Conservation (phyloP, 2,113 vertebrate species). For the Podarcis muralis region DNA sequence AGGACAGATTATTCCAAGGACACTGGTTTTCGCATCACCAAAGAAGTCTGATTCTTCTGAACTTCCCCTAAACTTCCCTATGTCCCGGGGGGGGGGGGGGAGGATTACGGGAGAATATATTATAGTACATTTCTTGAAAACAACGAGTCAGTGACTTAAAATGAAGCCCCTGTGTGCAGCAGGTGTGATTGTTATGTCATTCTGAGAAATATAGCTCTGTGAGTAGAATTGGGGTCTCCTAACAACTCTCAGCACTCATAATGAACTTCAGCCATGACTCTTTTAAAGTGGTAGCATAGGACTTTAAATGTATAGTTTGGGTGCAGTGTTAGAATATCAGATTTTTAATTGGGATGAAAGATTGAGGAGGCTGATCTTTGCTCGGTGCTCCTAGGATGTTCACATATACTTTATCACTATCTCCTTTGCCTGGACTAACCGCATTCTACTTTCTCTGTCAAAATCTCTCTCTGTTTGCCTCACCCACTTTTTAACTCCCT, state of each 20-base stretch:
- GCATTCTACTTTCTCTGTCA: background rate
- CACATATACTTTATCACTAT: background rate
- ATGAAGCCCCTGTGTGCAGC: no score
- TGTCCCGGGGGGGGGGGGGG: no score
- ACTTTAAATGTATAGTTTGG: no score
- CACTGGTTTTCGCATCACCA: background rate
- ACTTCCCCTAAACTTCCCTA: background rate
- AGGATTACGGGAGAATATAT: background rate
- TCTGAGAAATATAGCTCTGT: no score
- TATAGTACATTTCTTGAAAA: background rate
- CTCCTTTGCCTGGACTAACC: background rate
- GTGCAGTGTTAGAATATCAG: background rate
- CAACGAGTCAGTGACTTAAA: no score
- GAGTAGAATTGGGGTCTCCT: no score
- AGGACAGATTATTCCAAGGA: background rate
- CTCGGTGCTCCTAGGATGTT: background rate
- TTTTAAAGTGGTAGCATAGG: no score
- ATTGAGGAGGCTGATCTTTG: background rate
- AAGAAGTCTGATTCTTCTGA: background rate
- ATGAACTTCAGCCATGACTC: no score
- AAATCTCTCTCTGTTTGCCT: background rate
- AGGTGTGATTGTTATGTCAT: no score
- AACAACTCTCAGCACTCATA: no score
- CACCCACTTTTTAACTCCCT: conserved; percentile 15
- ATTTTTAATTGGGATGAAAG: background rate